These are phyloP conservation scores for Montipora sp. DNA, from an alignment of 64 coral and sea anemone species.

Conservation along the genomic window DNA sequence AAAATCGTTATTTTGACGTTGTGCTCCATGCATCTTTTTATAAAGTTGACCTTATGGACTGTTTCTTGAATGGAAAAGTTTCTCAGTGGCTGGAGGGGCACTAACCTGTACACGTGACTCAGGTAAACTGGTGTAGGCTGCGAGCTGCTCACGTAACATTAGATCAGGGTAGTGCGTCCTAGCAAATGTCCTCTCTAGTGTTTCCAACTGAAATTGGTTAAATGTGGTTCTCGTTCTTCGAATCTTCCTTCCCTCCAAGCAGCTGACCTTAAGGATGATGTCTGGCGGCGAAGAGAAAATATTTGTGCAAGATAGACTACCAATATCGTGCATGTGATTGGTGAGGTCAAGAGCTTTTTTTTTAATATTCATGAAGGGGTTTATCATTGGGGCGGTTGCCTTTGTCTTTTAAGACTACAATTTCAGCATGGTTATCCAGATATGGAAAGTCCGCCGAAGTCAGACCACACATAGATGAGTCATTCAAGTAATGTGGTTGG, in stretches of 20 bases:
- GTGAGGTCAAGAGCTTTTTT: too few relatives aligned
- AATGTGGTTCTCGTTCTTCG: constrained; percentile 94
- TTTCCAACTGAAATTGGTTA: constrained; percentile 96
- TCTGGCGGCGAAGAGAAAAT: constrained; percentile 42
- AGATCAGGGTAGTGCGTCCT: constrained; percentile 97
- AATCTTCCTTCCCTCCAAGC: constrained; percentile 90
- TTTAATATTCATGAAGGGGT: too few relatives aligned
- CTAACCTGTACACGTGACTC: constrained; percentile 98
- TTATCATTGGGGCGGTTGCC: too few relatives aligned
- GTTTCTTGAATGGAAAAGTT: not conserved
- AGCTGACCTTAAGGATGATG: constrained; percentile 85
- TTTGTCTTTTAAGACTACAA: too few relatives aligned
- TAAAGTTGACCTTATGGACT: too few relatives aligned
- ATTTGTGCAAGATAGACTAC: not conserved
- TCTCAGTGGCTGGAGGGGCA: not conserved
- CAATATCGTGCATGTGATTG: too few relatives aligned
- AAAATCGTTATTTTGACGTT: too few relatives aligned
- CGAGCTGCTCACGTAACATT: constrained; percentile 84
- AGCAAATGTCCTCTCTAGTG: constrained; percentile 88
- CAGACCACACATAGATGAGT: too few relatives aligned
- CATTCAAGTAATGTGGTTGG: not conserved
- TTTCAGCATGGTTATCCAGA: too few relatives aligned
- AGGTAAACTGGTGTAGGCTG: constrained; percentile 90
- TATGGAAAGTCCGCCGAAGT: too few relatives aligned
- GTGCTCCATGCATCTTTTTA: too few relatives aligned